Conservation (phyloP, 2,113 vertebrate species). For the Daubentonia madagascariensis region DNA sequence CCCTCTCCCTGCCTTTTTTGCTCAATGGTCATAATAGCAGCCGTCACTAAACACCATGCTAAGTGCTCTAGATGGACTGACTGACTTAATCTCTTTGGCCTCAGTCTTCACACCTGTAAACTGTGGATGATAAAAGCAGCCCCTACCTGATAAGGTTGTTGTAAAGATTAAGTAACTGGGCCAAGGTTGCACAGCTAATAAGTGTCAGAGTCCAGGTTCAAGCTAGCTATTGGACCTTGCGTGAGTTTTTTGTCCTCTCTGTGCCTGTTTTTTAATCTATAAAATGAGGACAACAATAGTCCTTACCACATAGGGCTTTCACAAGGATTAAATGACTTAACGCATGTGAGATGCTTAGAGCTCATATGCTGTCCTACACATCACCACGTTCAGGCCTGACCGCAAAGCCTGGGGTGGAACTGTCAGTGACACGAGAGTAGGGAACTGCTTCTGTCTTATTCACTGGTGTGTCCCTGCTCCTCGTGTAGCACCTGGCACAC, state of each 20-base stretch:
- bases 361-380: not conserved
- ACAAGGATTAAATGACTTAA: not conserved
- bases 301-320: not conserved
- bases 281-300: not conserved
- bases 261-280: not conserved
- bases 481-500: not conserved
- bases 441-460: not conserved
- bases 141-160: not conserved
- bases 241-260: not conserved
- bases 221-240: not conserved
- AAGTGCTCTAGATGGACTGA: not conserved
- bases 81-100: not conserved
- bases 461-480: not conserved
- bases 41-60: not conserved
- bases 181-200: not conserved
- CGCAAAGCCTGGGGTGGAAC: not conserved
- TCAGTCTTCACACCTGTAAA: not conserved
- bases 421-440: not conserved
- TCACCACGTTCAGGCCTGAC: not conserved
- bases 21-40: not conserved
- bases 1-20: not conserved
- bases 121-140: not conserved
- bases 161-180: not conserved
- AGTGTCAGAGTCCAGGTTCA: not conserved
- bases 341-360: not conserved